Base-by-base conservation (phyloP, 2,797 vertebrate species). In the Cygnus olor region DNA sequence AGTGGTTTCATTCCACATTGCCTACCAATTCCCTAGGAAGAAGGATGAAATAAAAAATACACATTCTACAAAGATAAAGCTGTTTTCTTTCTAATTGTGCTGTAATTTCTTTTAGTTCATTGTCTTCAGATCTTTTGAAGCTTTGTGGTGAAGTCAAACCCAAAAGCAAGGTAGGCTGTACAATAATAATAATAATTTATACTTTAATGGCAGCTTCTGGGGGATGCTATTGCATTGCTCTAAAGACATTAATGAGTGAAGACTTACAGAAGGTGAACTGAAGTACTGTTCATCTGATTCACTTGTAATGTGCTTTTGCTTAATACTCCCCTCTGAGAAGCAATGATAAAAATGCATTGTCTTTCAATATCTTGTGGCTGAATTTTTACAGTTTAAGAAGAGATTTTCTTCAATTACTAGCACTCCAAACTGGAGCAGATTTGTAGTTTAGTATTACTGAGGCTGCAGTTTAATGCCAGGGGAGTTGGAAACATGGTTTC, bases 111-210 rank as follows among this genome's bases (percentile, higher is more conserved):
- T 98, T 72, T 95, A 99, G 99, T 97, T 98, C 98, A 1, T 97
- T 99, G 86, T 98, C 99, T 81, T 98, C 99, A 57, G 99, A 99
- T 95, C 98, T 99, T 42, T 98, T 99, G 98, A 99, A 99, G 97
- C 98, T 99, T 81, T 99, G 99, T 94, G 98, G 99, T 82, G 99
- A 99, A 97, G 97, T 98, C 93, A 99, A 98, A 95, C 98, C 98
- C 6, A 99, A 99, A 97, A 99, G 89, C 97, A 99, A 99, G 99
- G 99, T 99, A 98, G 72, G 93, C n/a, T 61, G 14, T 85, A 44
- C 14, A 13, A 4, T 53, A 21, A 38, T 78, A n/a, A 45, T 73
- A n/a, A 45, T 73, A 90, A 58, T 66, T 77, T 36, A 63, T 60
- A 30, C 68, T 80, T 83, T 32, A 64, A 34, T 69, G 24, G 9